Base-by-base conservation (phyloP, 2,113 vertebrate genomes). In the Octodon degus region DNA sequence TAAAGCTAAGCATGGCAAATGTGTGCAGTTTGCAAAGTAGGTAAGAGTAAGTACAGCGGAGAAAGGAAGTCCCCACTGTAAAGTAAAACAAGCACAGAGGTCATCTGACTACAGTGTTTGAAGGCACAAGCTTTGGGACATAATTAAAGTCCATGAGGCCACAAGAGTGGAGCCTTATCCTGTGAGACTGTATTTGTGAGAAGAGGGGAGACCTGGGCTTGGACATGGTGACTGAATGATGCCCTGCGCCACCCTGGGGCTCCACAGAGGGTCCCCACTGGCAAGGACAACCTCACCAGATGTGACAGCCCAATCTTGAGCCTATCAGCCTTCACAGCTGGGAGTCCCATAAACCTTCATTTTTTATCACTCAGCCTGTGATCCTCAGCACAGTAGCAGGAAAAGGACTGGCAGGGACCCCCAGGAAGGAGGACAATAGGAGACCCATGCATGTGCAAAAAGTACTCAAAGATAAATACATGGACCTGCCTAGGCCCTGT, bases 361-460 rank as follows among this genome's bases (percentile, higher is more conserved):
- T 10, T 34, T 25, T 16, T 68, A 27, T 50, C 22, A 67, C 27
- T 65, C 20, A 24, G 10, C 22, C 83, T 37, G 3, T 82, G 34
- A 22, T 25, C 5, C 53, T 85, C 27, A 65, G 62, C 4, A 4
- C 17, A 63, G 81, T 7, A 83, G 25, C 58, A 63, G 37, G 40
- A 63, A 43, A 32, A 14, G 8, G 37, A 63, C 58, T 14, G 84
- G 50, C 20, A 0, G 43, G 85, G 27, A 91, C 43, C 82, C 24
- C n/a, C 5, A 22, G 37, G 76, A 24, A 32, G 34, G 3, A 55
- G 30, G 30, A 14, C 9, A 50, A 34, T 30, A 77, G 79, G 63
- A 12, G 25, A 62, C 27, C 17, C 9, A 17, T 62, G 12, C 0
- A 7, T 3, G 16, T 24, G 14, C 30, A 2, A 5, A 47, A 60